A percentile compares a stretch with the other conserved stretches of the same genome.
These are phyloP conservation scores for Suncus etruscus DNA, from an alignment of 2,113 vertebrate genomes.

Conservation along the genomic window DNA sequence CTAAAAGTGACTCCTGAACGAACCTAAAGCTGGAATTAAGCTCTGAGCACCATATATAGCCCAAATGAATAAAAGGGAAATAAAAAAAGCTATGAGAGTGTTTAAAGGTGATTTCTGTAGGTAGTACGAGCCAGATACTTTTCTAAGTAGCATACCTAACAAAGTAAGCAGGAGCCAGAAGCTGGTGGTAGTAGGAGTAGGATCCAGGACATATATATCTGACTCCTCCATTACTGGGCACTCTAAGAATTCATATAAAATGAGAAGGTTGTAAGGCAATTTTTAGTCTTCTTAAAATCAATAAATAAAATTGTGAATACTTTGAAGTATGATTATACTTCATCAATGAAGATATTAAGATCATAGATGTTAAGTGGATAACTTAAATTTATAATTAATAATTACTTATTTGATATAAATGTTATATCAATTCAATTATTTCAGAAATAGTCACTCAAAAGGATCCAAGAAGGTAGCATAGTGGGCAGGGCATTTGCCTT, in stretches of 20 bases:
- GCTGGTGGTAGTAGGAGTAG: neutral
- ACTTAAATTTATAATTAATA: neutral
- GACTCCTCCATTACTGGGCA: neutral
- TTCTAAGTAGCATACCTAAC: conserved; percentile 29
- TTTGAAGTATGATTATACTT: neutral
- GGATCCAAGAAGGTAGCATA: too few relatives aligned
- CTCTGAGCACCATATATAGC: too few relatives aligned
- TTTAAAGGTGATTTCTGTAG: neutral
- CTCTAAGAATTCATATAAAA: neutral
- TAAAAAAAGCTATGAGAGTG: conserved; percentile 14
- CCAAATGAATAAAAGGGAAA: too few relatives aligned
- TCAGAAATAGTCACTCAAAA: too few relatives aligned
- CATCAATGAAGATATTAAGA: neutral
- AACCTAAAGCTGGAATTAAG: too few relatives aligned
- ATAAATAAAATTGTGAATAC: neutral
- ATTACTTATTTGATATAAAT: neutral
- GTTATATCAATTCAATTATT: neutral
- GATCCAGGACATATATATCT: too few relatives aligned
- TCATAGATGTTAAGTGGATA: neutral
- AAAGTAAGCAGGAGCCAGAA: conserved; percentile 42
- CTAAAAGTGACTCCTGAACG: too few relatives aligned
- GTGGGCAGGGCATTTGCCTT: too few relatives aligned
- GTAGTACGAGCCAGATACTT: conserved; percentile 70
- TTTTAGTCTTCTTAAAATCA: neutral
- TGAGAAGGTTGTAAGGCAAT: neutral